phyloP scores from a whole-genome alignment of 2,797 vertebrate genomes.

The Pseudomugil gertrudae region DNA sequence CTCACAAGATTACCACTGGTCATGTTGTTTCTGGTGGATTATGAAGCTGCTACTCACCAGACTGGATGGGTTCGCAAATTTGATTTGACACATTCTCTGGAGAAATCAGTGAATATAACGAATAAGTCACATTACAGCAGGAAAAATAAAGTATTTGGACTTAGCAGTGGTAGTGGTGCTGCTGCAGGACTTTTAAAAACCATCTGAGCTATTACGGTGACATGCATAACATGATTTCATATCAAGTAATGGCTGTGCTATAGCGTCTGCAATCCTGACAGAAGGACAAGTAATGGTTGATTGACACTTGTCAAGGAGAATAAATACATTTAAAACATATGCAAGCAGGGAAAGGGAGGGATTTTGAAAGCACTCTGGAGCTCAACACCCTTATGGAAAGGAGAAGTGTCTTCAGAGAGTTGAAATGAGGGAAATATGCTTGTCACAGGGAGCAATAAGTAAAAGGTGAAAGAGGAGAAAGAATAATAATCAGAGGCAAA shows the following conservation, averaged over 20 bases:
- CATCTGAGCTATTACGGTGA: background rate
- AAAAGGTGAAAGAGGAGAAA: slow-evolving; percentile 31
- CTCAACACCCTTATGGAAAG: slow-evolving; percentile 19
- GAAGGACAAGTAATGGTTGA: slow-evolving; percentile 17
- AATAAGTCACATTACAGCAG: slow-evolving; percentile 29
- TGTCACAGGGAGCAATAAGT: slow-evolving; percentile 39
- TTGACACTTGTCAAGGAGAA: slow-evolving; percentile 31
- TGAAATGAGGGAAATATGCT: slow-evolving; percentile 54
- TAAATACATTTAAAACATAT: slow-evolving; percentile 19
- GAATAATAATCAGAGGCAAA: slow-evolving; percentile 27
- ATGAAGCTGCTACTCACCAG: slow-evolving; percentile 11
- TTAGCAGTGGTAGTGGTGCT: background rate
- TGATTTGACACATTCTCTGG: slow-evolving; percentile 32
- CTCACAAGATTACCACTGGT: slow-evolving; percentile 4
- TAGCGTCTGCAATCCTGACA: slow-evolving; percentile 13
- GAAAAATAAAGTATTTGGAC: slow-evolving; percentile 20
- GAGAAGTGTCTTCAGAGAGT: slow-evolving; percentile 37
- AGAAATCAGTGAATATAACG: slow-evolving; percentile 32
- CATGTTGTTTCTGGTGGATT: slow-evolving; percentile 29
- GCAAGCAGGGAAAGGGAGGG: background rate
- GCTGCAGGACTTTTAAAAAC: too few relatives aligned
- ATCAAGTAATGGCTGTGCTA: background rate
- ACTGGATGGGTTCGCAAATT: slow-evolving; percentile 22
- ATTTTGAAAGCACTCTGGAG: background rate
- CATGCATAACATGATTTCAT: slow-evolving; percentile 10